Base-by-base conservation (phyloP, 2,797 vertebrate genomes). In the Pteropus rufus region DNA sequence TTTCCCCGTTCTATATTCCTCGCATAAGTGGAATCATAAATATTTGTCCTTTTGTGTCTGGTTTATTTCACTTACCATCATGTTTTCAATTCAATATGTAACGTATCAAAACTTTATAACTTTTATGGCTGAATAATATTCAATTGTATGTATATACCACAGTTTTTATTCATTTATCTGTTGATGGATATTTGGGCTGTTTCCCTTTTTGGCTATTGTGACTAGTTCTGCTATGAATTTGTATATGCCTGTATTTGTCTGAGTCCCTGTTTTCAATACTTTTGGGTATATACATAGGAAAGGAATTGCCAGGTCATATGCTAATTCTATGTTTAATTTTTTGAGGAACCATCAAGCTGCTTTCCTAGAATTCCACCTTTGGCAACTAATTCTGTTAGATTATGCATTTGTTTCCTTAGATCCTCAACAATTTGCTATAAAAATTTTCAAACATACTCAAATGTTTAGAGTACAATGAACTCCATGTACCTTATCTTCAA, bases 61-160 rank as follows among this genome's bases (percentile, higher is more conserved):
- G 21, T 16, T 89, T 64, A 34, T 58, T 81, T 85, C 75, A 89
- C 80, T 64, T 86, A 46, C 52, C 41, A 2, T 70, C 70, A 39
- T 41, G 6, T 73, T 84, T 80, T 24, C 29, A 62, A 67, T 34
- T 10, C 23, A n/a, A 11, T 24, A 49, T 7, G 36, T 19, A 87
- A n/a, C 23, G 12, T 44, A 72, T 46, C 77, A 79, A 56, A 84
- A 83, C n/a, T 58, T 49, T 5, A 6, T 58, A 23, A 67, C 39
- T 49, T 87, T 24, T 15, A 39, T 64, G 54, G 23, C 31, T n/a
- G 67, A 70, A 64, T 70, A 81, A 41, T 31, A 39, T 26, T 58
- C 31, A 41, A 6, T 29, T n/a, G 2, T 52, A n/a, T 65, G 10
- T 24, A 16, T 44, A 19, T 14, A 5, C 58, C 24, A 12, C 26